A percentile compares a stretch with the other conserved stretches of the same genome.
Conservation (phyloP, 2,113 vertebrate genomes). For the Embiotoca jacksoni region DNA sequence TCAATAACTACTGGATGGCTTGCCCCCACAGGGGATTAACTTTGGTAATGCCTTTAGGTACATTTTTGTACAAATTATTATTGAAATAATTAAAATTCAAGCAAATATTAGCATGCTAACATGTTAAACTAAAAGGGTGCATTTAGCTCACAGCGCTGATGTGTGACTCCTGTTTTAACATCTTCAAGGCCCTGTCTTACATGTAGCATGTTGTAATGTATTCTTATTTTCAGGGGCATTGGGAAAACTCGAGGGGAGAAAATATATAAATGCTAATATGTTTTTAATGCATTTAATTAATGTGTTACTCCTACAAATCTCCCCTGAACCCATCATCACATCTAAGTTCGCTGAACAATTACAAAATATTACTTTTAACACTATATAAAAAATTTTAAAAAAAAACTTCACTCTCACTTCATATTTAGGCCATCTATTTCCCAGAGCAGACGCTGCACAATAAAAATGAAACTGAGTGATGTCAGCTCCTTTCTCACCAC, state of each 20-base stretch:
- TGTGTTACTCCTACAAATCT: conserved; percentile 5
- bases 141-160: background rate
- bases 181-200: background rate
- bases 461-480: conserved; percentile 26
- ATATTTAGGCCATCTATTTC: conserved; percentile 55
- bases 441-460: conserved; percentile 33
- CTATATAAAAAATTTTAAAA: background rate
- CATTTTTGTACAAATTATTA: too few relatives aligned
- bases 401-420: background rate
- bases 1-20: background rate
- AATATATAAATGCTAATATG: background rate
- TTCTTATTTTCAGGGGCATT: background rate
- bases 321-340: background rate
- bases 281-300: background rate
- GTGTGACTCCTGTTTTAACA: background rate
- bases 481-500: conserved; percentile 49
- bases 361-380: conserved; percentile 19
- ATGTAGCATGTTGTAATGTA: background rate
- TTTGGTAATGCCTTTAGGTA: background rate
- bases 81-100: too few relatives aligned
- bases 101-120: background rate
- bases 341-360: conserved; percentile 11
- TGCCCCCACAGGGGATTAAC: background rate
- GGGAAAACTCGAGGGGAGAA: background rate
- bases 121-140: background rate